These are phyloP conservation scores for Anser cygnoides DNA, from an alignment of 2,113 vertebrate genomes.

Conservation along the genomic window DNA sequence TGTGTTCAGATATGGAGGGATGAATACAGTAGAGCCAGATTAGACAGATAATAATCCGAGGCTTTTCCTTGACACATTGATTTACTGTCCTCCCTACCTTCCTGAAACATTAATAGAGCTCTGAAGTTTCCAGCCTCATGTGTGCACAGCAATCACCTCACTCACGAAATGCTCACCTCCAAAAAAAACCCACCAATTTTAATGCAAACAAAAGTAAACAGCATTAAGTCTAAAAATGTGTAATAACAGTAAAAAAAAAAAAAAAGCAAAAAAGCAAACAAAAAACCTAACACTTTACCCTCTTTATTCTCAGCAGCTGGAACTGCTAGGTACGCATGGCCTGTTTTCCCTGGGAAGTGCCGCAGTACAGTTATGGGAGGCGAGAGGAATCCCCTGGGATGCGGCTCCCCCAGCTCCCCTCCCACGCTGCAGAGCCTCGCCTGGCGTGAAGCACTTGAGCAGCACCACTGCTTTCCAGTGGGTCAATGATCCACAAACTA, in stretches of 20 bases:
- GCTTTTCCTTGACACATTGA: not conserved
- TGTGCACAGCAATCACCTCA: not conserved
- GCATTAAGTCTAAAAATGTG: not conserved
- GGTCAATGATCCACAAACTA: constrained; percentile 16
- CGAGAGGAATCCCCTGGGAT: not conserved
- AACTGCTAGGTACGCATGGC: not conserved
- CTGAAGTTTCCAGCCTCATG: not conserved
- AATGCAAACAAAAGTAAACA: not conserved
- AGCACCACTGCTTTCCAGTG: not conserved
- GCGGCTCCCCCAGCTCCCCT: not conserved
- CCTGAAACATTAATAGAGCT: not conserved
- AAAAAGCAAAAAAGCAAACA: too few species aligned
- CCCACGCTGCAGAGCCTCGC: not conserved
- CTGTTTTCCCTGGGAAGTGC: not conserved
- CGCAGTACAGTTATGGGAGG: not conserved
- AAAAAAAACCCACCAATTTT: not conserved
- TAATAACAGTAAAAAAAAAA: not conserved
- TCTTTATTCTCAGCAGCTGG: not conserved
- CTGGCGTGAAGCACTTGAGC: not conserved
- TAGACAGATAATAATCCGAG: not conserved
- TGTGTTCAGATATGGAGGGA: not conserved
- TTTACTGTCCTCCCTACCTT: constrained; percentile 13
- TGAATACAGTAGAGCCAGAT: not conserved
- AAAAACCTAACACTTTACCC: not conserved
- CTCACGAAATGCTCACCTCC: not conserved